Evolutionary conservation across 2,113 vertebrate genomes (phyloP).

Genomic region (Macrotus californicus): DNA sequence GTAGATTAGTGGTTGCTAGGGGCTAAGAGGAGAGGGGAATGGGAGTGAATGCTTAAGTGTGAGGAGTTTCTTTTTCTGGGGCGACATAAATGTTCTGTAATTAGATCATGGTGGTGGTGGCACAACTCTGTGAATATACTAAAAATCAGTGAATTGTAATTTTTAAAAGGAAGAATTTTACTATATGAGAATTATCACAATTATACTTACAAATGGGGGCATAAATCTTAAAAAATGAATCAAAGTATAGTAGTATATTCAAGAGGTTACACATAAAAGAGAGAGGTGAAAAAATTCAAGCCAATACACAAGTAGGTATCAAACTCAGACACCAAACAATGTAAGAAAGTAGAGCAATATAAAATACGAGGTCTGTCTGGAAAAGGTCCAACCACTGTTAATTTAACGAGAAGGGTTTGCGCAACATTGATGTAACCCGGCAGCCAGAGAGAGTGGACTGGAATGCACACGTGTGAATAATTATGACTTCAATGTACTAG

Average conservation of each 20-base stretch:
- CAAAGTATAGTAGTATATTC: neutral
- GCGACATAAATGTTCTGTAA: neutral
- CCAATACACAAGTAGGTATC: neutral
- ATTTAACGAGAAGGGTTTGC: too few species aligned
- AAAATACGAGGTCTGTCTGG: neutral
- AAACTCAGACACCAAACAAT: slow-evolving; percentile 7
- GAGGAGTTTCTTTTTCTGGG: neutral
- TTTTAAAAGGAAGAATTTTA: neutral
- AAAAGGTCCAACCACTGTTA: too few species aligned
- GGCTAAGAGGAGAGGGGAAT: neutral
- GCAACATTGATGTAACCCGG: too few species aligned
- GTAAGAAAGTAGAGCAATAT: neutral
- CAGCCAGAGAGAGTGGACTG: too few species aligned
- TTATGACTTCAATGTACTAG: too few species aligned
- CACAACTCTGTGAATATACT: neutral
- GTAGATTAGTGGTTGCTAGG: neutral
- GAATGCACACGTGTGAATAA: too few species aligned
- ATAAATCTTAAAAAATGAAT: neutral
- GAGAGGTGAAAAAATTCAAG: neutral
- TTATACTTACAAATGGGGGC: neutral
- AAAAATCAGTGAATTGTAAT: neutral
- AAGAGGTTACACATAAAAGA: neutral
- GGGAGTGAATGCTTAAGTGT: neutral
- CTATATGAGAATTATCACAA: neutral
- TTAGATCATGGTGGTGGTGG: neutral